Evolutionary conservation across 2,113 vertebrate species (phyloP).

Genomic region (Mobula birostris): DNA sequence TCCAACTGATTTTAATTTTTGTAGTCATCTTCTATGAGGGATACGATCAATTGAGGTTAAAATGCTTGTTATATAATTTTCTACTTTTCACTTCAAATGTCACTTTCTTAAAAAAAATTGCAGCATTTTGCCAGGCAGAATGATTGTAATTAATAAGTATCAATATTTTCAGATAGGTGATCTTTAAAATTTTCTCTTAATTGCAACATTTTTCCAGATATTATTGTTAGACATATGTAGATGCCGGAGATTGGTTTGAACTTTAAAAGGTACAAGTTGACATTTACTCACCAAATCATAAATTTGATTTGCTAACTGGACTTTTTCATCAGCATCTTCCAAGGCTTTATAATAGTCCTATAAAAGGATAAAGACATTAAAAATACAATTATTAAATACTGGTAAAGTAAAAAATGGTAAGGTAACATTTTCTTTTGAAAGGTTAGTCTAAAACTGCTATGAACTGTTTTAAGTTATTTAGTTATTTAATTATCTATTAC

Average conservation of each 20-base stretch:
- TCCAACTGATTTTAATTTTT: background rate
- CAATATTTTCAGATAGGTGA: background rate
- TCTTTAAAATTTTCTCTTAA: background rate
- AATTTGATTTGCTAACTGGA: slow-evolving; percentile 97
- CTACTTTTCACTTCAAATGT: background rate
- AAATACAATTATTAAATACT: slow-evolving; percentile 19
- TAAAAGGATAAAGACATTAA: slow-evolving; percentile 38
- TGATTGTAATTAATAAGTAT: background rate
- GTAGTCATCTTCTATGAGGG: background rate
- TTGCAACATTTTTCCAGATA: background rate
- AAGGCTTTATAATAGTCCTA: slow-evolving; percentile 98
- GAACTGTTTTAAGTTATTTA: background rate
- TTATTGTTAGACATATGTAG: background rate
- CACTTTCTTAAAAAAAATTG: background rate
- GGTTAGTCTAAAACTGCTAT: background rate
- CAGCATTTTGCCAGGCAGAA: background rate
- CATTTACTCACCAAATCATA: slow-evolving; percentile 88
- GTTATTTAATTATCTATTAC: background rate
- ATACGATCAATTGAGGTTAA: background rate
- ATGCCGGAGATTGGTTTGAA: too few relatives aligned
- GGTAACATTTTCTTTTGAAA: background rate
- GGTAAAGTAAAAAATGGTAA: background rate
- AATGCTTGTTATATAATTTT: background rate
- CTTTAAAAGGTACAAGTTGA: background rate
- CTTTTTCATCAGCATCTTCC: slow-evolving; percentile 97